phyloP scores from a whole-genome alignment of 2,888 invertebrate species.

The Panopea generosa region DNA sequence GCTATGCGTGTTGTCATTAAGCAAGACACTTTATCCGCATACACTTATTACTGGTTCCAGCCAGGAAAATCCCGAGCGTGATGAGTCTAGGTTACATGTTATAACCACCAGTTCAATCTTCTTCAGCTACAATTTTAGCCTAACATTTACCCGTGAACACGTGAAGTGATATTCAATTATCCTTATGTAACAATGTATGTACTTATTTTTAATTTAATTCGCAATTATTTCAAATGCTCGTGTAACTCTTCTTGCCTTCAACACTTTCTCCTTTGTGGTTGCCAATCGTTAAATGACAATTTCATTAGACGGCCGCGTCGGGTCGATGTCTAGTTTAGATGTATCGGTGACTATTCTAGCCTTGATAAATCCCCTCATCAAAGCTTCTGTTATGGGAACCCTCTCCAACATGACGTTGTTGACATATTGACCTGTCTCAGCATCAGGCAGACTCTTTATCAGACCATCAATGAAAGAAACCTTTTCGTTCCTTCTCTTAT shows the following conservation, averaged over 20 bases:
- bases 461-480: conserved; percentile 77
- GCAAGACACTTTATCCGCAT: too few relatives aligned
- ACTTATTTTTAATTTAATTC: too few relatives aligned
- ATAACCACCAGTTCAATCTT: too few relatives aligned
- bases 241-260: conserved; percentile 76
- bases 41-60: too few relatives aligned
- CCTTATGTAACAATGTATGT: too few relatives aligned
- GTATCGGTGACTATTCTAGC: conserved; percentile 80
- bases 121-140: too few relatives aligned
- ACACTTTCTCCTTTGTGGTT: conserved; percentile 75
- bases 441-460: conserved; percentile 73
- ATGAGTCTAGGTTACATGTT: too few relatives aligned
- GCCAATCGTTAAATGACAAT: conserved; percentile 81
- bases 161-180: too few relatives aligned
- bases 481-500: conserved; percentile 73
- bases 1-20: too few relatives aligned
- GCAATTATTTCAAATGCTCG: conserved; percentile 67
- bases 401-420: conserved; percentile 79
- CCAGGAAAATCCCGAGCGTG: too few relatives aligned
- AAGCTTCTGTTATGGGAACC: conserved; percentile 82
- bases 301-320: conserved; percentile 82
- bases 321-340: conserved; percentile 80
- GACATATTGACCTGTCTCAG: conserved; percentile 79
- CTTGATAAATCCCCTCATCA: conserved; percentile 84
- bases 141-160: too few relatives aligned